phyloP scores from a whole-genome alignment of 2,113 vertebrate genomes.

The Rafetus swinhoei region DNA sequence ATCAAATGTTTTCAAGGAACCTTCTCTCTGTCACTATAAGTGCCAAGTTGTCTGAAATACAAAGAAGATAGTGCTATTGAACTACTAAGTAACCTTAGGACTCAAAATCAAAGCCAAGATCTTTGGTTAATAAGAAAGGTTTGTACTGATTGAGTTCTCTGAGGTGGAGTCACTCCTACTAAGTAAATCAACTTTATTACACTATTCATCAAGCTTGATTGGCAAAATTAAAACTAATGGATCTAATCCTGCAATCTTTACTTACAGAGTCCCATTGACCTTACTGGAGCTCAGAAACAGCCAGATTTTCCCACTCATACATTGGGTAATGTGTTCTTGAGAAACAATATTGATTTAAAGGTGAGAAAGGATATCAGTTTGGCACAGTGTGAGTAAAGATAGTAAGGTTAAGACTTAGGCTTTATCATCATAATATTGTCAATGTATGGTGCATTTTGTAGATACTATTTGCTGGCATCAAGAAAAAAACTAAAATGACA shows the following conservation, averaged over 20 bases:
- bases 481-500: neutral
- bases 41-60: neutral
- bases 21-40: neutral
- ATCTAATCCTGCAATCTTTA: neutral
- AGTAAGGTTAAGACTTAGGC: neutral
- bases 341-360: neutral
- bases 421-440: neutral
- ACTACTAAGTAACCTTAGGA: neutral
- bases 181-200: neutral
- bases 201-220: neutral
- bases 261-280: neutral
- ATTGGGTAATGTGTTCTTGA: neutral
- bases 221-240: neutral
- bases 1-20: slow-evolving; percentile 10
- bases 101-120: neutral
- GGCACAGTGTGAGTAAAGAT: neutral
- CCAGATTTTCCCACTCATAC: neutral
- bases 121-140: neutral
- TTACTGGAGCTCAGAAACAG: neutral
- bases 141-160: neutral
- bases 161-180: neutral
- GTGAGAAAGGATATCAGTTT: neutral
- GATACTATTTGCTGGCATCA: neutral
- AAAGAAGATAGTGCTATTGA: neutral
- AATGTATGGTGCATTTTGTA: neutral